Percentiles rank a stretch among this genome's conserved stretches.
phyloP scores from a whole-genome alignment of 2,888 invertebrate species.

The Seira musarum region DNA sequence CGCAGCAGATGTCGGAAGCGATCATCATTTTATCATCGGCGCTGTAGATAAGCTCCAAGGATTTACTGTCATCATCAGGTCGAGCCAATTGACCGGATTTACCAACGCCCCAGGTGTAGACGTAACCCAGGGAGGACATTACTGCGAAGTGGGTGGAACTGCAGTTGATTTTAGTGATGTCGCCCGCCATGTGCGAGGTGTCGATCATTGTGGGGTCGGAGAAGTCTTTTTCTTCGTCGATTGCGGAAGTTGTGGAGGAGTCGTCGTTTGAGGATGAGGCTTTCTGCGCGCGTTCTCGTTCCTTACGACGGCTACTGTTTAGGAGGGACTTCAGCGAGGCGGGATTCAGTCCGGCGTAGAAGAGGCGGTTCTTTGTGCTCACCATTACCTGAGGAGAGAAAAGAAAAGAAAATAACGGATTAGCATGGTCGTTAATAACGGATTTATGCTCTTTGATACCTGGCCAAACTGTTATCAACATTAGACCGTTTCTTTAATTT shows the following conservation, averaged over 20 bases:
- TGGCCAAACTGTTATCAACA: too few species aligned
- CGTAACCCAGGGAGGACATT: slow-evolving; percentile 67
- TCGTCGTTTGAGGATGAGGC: slow-evolving; percentile 43
- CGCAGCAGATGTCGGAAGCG: slow-evolving; percentile 66
- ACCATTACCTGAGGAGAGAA: slow-evolving; percentile 65
- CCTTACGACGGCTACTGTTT: slow-evolving; percentile 53
- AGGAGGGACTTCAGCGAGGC: slow-evolving; percentile 64
- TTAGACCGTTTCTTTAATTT: too few species aligned
- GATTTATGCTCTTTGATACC: too few species aligned
- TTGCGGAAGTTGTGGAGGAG: too few species aligned
- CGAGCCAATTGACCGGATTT: slow-evolving; percentile 68
- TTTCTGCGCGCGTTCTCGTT: slow-evolving; percentile 41
- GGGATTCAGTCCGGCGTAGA: slow-evolving; percentile 68
- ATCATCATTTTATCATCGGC: slow-evolving; percentile 67
- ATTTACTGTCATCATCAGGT: slow-evolving; percentile 68
- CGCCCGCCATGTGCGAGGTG: slow-evolving; percentile 77
- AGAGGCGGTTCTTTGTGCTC: slow-evolving; percentile 65
- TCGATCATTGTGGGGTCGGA: slow-evolving; percentile 79
- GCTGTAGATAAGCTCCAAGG: slow-evolving; percentile 67
- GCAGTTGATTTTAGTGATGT: slow-evolving; percentile 75
- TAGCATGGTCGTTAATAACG: too few species aligned
- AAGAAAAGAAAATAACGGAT: too few species aligned
- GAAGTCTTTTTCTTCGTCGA: slow-evolving; percentile 72
- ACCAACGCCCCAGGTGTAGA: slow-evolving; percentile 68
- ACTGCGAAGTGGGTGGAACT: slow-evolving; percentile 68